Evolutionary conservation across 2,797 vertebrate species (phyloP).

Genomic region (Limosa lapponica): DNA sequence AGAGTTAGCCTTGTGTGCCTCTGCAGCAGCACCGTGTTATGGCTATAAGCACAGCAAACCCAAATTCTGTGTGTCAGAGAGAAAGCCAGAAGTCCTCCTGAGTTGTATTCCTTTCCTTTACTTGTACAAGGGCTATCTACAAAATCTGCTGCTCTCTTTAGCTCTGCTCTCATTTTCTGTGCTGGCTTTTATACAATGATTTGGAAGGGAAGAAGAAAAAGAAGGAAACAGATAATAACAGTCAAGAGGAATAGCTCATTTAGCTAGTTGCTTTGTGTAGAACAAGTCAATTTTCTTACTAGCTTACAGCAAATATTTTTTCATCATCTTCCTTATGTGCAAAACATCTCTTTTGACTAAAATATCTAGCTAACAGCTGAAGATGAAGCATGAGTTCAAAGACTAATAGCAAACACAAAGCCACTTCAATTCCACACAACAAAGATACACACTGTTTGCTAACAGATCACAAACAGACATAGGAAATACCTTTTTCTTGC

Average conservation of each 20-base stretch:
- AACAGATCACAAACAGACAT: conserved; percentile 27
- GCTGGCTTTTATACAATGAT: accelerated
- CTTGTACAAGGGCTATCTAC: background rate
- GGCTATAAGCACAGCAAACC: background rate
- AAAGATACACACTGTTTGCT: conserved; percentile 30
- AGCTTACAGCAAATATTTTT: conserved; percentile 18
- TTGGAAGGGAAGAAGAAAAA: background rate
- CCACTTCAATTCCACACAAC: conserved; percentile 47
- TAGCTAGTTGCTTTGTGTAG: conserved; percentile 15
- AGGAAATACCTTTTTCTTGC: conserved; percentile 25
- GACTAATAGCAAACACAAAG: conserved; percentile 23
- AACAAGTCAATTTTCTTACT: conserved; percentile 55
- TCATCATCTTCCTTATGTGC: background rate
- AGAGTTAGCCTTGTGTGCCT: background rate
- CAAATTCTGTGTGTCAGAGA: background rate
- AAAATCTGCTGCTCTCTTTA: background rate
- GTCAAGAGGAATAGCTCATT: conserved; percentile 22
- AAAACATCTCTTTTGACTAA: conserved; percentile 10
- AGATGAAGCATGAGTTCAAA: conserved; percentile 42
- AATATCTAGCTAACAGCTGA: conserved; percentile 50
- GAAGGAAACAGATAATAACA: background rate
- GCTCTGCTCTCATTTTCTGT: background rate
- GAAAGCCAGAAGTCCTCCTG: background rate
- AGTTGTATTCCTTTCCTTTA: background rate
- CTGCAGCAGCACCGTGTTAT: accelerated